Percentiles rank a stretch among this genome's conserved stretches.
Evolutionary conservation across 2,797 vertebrate species (phyloP).

Genomic region (Alfaro cultratus): DNA sequence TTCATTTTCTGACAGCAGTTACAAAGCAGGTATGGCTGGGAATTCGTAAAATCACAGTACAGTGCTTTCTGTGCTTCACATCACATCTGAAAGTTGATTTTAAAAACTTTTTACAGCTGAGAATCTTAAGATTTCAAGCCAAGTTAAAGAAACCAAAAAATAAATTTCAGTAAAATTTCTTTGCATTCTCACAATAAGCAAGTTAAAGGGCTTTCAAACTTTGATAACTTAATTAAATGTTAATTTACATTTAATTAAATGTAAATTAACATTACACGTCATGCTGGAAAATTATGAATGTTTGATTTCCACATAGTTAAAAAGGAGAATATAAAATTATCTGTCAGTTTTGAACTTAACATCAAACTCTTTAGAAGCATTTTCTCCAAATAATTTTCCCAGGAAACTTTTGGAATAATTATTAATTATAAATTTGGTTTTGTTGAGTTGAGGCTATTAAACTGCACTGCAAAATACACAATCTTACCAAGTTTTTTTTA

Average conservation of each 20-base stretch:
- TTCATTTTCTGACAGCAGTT: not conserved
- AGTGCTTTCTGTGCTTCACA: not conserved
- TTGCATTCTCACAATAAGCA: not conserved
- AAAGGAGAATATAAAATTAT: not conserved
- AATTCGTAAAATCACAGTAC: too few relatives aligned
- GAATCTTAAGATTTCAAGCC: not conserved
- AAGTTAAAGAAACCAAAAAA: not conserved
- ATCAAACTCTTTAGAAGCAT: constrained; percentile 16
- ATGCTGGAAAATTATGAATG: not conserved
- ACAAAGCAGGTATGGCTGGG: not conserved
- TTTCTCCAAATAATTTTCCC: constrained; percentile 47
- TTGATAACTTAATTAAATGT: not conserved
- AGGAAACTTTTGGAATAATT: constrained; percentile 14
- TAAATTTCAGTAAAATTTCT: not conserved
- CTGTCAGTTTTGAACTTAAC: not conserved
- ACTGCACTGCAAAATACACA: not conserved
- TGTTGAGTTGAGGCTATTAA: not conserved
- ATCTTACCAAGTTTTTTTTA: too few relatives aligned
- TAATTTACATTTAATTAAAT: too few relatives aligned
- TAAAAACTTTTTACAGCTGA: not conserved
- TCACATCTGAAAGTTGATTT: not conserved
- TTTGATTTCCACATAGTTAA: not conserved
- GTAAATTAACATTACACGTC: too few relatives aligned
- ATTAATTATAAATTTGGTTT: constrained; percentile 1
- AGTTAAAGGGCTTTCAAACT: not conserved